Conservation (phyloP, 2,113 vertebrate species). For the Globicephala melas region DNA sequence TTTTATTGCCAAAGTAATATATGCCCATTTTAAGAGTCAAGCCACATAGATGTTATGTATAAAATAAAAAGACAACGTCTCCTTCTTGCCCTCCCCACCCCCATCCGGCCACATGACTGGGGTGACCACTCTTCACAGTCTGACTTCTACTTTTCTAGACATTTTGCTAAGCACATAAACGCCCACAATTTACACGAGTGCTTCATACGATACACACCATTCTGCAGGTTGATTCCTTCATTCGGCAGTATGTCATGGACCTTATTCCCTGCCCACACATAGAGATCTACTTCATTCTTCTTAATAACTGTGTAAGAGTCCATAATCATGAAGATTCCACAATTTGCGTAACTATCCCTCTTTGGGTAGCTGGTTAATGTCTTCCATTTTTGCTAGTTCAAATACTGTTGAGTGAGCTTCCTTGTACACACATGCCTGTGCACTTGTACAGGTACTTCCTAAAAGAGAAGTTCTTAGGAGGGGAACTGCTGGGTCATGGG, state of each 20-base stretch:
- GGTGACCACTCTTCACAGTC: not conserved
- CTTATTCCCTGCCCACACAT: not conserved
- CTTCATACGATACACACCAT: fast-evolving
- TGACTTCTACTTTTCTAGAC: not conserved
- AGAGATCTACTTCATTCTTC: too few relatives aligned
- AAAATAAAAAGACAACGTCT: not conserved
- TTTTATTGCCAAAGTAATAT: not conserved
- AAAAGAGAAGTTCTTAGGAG: not conserved
- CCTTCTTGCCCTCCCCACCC: fast-evolving
- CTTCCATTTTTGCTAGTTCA: fast-evolving
- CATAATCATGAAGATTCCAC: fast-evolving
- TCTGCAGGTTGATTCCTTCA: not conserved
- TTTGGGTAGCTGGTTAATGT: not conserved
- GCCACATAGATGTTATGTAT: not conserved
- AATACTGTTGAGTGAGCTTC: fast-evolving
- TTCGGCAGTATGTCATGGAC: fast-evolving
- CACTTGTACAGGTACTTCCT: not conserved
- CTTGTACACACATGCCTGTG: fast-evolving
- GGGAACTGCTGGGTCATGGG: not conserved
- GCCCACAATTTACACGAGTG: too few relatives aligned
- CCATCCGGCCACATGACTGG: fast-evolving
- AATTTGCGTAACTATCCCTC: not conserved
- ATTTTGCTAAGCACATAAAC: not conserved
- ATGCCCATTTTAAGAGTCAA: not conserved
- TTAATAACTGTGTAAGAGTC: not conserved